Evolutionary conservation across 2,888 invertebrate genomes (phyloP).

Genomic region (Troides helena): DNA sequence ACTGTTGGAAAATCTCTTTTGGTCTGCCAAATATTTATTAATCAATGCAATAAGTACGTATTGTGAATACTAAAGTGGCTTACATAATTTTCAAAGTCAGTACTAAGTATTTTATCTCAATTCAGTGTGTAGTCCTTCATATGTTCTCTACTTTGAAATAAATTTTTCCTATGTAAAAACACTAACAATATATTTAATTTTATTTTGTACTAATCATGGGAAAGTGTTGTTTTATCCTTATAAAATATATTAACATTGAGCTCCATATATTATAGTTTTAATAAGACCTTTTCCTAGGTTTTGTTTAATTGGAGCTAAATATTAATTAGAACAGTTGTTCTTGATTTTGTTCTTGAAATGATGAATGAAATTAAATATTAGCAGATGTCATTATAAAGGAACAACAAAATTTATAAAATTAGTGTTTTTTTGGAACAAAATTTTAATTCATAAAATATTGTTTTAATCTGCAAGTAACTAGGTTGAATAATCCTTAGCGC

Average conservation of each 20-base stretch:
- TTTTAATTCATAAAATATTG: neutral
- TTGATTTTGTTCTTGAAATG: no score
- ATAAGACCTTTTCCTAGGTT: slow-evolving; percentile 45
- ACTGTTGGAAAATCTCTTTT: slow-evolving; percentile 81
- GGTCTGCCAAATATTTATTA: slow-evolving; percentile 78
- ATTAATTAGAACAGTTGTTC: neutral
- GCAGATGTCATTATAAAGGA: no score
- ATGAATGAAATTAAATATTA: no score
- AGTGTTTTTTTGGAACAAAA: neutral
- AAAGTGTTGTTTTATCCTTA: slow-evolving; percentile 81
- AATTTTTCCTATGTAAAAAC: slow-evolving; percentile 78
- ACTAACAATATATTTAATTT: slow-evolving; percentile 81
- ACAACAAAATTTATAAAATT: no score
- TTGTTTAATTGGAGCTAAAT: slow-evolving; percentile 20
- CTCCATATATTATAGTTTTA: slow-evolving; percentile 78
- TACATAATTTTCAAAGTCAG: slow-evolving; percentile 77
- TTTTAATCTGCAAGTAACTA: neutral
- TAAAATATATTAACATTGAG: slow-evolving; percentile 81
- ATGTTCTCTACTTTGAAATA: slow-evolving; percentile 80
- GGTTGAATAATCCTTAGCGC: neutral
- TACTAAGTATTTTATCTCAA: slow-evolving; percentile 79
- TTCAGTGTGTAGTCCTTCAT: slow-evolving; percentile 80
- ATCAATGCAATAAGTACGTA: slow-evolving; percentile 77
- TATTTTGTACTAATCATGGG: slow-evolving; percentile 81
- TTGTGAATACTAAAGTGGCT: slow-evolving; percentile 80